Evolutionary conservation across 2,113 vertebrate genomes (phyloP).

Genomic region (Salvelinus alpinus): DNA sequence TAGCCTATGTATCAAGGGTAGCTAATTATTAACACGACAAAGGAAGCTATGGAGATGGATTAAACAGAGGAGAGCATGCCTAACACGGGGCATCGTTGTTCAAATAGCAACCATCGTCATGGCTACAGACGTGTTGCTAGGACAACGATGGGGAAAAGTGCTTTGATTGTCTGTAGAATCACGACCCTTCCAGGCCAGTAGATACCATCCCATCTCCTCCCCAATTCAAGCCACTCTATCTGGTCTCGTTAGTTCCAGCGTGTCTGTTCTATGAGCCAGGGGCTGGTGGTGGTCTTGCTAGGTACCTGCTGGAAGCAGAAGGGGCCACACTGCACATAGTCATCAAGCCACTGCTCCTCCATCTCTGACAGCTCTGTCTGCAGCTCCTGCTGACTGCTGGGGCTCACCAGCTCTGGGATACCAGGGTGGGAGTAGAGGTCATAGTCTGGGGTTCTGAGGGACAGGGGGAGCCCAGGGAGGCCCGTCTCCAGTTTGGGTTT

Average conservation of each 20-base stretch:
- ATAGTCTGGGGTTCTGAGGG: constrained; percentile 18
- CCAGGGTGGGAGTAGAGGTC: constrained; percentile 42
- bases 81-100: constrained; percentile 13
- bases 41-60: constrained; percentile 22
- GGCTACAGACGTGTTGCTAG: constrained; percentile 50
- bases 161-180: neutral
- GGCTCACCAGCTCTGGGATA: constrained; percentile 58
- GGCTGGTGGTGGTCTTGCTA: constrained; percentile 56
- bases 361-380: constrained; percentile 80
- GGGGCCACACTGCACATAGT: constrained; percentile 83
- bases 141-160: constrained; percentile 32
- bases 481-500: constrained; percentile 60
- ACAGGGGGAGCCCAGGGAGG: neutral
- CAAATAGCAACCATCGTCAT: constrained; percentile 55
- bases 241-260: neutral
- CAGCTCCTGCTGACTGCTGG: constrained; percentile 68
- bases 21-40: constrained; percentile 52
- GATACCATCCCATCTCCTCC: neutral
- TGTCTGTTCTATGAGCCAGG: constrained; percentile 1
- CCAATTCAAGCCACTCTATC: neutral
- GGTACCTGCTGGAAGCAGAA: constrained; percentile 82
- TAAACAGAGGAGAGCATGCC: constrained; percentile 24
- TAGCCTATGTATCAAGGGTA: neutral
- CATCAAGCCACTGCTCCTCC: constrained; percentile 87
- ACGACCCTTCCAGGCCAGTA: too few relatives aligned